Base-by-base conservation (phyloP, 2,888 invertebrate species). In the Anorthoa munda region DNA sequence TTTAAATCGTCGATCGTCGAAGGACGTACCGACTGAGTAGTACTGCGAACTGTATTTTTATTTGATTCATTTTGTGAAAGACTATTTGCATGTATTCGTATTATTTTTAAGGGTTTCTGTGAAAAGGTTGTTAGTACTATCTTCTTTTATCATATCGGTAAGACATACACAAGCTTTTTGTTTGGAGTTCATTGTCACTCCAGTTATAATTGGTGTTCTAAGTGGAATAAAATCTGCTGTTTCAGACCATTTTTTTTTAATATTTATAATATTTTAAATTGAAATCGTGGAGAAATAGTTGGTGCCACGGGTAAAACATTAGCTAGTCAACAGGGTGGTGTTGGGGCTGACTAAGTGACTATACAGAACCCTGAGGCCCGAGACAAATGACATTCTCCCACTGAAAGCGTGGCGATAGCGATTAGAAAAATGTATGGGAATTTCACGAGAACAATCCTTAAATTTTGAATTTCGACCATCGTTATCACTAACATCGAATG, bases 1-100 rank as follows among this genome's bases (percentile, higher is more conserved):
- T 72, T 59, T 51, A 11, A 63, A 64, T 76, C 39, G 51, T 26
- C 21, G 50, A 64, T 76, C 39, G 51, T 26, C 21, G 50, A 55
- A 55, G 15, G 21, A 61, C 21, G 45, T n/a, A 45, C 0, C 0
- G 17, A 45, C 9, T 15, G 39, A 50, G 12, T 60, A 48, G n/a
- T n/a, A 21, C 17, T 23, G n/a, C 1, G 7, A n/a, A 58, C 21
- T 26, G 48, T 48, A 60, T 60, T 50, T 77, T 21, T 51, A 21
- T 76, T 58, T 50, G 1, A 9, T 15, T 13, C 18, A 56, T 26
- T 39, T 50, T 21, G 11, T n/a, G 2, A 7, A 48, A 31, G 3
- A 45, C 11, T 11, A n/a, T 72, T 60, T 31, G 9, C 18, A 51
- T 61, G 2, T 46, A 39, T 61, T 55, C 11, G 15, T 5, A 13